These are phyloP conservation scores for Sclerodermus sp. DNA, from an alignment of 2,888 invertebrate species.

Conservation along the genomic window DNA sequence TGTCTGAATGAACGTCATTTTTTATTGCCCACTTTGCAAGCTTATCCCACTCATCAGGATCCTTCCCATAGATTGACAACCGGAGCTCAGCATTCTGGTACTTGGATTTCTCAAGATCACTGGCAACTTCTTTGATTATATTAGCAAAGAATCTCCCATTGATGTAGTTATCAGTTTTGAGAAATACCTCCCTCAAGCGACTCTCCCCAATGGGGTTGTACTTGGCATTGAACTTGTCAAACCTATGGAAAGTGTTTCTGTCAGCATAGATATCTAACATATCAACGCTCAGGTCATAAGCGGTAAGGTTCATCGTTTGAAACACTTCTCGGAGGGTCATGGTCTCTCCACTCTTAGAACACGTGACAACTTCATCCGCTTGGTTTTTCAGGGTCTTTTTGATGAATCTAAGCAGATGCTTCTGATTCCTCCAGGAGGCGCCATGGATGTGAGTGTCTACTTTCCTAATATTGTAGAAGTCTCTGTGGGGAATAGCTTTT, in stretches of 20 bases:
- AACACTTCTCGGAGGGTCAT: conserved; percentile 96
- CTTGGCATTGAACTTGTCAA: conserved; percentile 99
- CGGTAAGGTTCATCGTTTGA: conserved; percentile 93
- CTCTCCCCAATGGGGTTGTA: conserved; percentile 99
- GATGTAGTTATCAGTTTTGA: conserved; percentile 97
- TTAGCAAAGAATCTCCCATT: conserved; percentile 97
- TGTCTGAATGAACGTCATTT: conserved; percentile 92
- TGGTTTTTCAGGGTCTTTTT: conserved; percentile 95
- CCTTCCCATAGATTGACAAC: conserved; percentile 95
- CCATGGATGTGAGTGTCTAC: conserved; percentile 99
- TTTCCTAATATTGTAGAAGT: conserved; percentile 97
- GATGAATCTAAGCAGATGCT: conserved; percentile 95
- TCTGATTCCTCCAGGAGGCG: conserved; percentile 99
- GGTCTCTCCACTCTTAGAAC: conserved; percentile 62
- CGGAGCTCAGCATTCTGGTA: conserved; percentile 97
- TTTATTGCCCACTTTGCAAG: conserved; percentile 94
- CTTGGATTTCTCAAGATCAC: conserved; percentile 96
- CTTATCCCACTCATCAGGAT: conserved; percentile 92
- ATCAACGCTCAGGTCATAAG: conserved; percentile 97
- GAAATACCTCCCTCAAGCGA: conserved; percentile 92
- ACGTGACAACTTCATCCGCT: conserved; percentile 81
- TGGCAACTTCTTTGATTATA: conserved; percentile 95
- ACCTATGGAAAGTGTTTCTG: conserved; percentile 97
- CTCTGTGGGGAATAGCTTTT: conserved; percentile 96
- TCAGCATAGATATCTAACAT: conserved; percentile 99